These are phyloP conservation scores for Lutraria rhynchaena DNA, from an alignment of 1,140 invertebrate species.

Conservation along the genomic window DNA sequence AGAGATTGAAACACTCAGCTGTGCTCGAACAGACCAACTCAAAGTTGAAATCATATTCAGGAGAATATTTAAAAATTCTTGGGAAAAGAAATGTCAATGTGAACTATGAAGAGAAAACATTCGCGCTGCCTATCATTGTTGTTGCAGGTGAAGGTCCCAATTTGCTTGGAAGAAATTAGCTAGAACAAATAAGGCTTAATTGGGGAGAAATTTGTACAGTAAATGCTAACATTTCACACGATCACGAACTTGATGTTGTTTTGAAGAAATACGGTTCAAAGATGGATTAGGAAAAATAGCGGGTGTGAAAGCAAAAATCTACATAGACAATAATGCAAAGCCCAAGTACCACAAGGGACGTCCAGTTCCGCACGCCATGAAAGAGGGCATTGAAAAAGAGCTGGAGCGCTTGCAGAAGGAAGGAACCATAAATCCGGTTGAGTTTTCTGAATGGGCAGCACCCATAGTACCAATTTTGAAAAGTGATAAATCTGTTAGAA, in stretches of 20 bases:
- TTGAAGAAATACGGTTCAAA: not conserved
- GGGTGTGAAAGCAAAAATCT: not conserved
- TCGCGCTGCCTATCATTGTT: not conserved
- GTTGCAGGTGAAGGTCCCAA: no score
- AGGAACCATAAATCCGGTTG: constrained; percentile 58
- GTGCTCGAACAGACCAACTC: not conserved
- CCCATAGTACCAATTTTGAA: constrained; percentile 79
- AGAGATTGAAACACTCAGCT: no score
- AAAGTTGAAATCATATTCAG: not conserved
- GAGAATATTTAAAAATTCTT: not conserved
- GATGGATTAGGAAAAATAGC: not conserved
- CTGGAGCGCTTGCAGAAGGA: constrained; percentile 54
- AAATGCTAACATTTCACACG: not conserved
- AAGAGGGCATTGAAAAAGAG: constrained; percentile 66
- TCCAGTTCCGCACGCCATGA: constrained; percentile 67
- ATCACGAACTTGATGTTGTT: not conserved
- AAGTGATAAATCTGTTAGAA: constrained; percentile 72
- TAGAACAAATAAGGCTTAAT: no score
- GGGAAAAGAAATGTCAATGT: not conserved
- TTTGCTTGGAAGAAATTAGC: no score
- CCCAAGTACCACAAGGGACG: not conserved
- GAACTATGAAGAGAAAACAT: not conserved
- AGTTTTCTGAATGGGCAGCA: constrained; percentile 74
- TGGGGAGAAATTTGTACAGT: no score
- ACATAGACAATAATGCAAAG: not conserved